Conservation (phyloP, 2,113 vertebrate genomes). For the Sorex fumeus region DNA sequence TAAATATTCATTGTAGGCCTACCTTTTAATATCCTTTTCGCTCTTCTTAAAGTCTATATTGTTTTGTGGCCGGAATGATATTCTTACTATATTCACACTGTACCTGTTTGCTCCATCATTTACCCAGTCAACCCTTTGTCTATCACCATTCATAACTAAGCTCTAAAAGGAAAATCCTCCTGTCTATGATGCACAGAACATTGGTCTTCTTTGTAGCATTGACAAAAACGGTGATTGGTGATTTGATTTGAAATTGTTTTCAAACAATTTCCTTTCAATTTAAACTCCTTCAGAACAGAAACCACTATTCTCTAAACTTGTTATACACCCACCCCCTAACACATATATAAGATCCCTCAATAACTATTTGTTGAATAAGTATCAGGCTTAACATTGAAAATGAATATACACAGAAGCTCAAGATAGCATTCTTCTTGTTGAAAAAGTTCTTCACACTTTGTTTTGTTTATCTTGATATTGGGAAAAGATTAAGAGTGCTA, state of each 20-base stretch:
- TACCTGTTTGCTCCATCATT: neutral
- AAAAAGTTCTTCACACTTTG: conserved; percentile 11
- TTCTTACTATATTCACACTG: neutral
- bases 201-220: neutral
- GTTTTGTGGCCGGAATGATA: conserved; percentile 5
- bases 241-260: conserved; percentile 13
- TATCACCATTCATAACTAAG: neutral
- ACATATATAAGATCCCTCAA: neutral
- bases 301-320: neutral
- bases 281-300: neutral
- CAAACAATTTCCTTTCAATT: neutral
- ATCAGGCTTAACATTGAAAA: conserved; percentile 15
- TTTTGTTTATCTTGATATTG: conserved; percentile 23
- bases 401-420: neutral
- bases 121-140: neutral
- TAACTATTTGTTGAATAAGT: neutral
- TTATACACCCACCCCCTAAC: neutral
- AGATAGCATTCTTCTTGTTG: neutral
- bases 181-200: neutral
- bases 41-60: neutral
- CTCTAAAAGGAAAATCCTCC: neutral
- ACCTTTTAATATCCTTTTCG: neutral
- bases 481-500: neutral
- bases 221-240: neutral
- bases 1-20: neutral